These are phyloP conservation scores for Spondyliosoma cantharus DNA, from an alignment of 2,797 vertebrate species.

Conservation along the genomic window DNA sequence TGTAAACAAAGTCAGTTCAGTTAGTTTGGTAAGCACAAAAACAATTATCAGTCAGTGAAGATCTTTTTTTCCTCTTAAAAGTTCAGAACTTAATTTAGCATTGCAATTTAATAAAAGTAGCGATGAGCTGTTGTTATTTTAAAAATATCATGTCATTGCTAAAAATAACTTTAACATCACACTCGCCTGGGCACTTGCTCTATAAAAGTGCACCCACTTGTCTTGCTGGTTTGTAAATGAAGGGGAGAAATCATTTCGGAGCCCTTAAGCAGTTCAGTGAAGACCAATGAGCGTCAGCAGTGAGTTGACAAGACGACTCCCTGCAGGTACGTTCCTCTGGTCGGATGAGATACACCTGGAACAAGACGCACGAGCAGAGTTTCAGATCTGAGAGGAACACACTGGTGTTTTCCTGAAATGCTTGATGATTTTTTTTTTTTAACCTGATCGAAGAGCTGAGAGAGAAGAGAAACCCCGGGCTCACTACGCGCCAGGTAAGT, in stretches of 20 bases:
- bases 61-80: background rate
- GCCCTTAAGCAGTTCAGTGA: background rate
- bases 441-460: background rate
- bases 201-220: background rate
- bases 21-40: too few species aligned
- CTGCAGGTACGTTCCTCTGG: slow-evolving; percentile 46
- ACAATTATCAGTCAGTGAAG: too few species aligned
- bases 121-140: rapidly evolving
- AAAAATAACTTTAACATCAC: background rate
- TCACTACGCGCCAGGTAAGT: slow-evolving; percentile 65
- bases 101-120: background rate
- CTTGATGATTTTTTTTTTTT: background rate
- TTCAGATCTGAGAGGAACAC: background rate
- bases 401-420: background rate
- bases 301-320: slow-evolving; percentile 67
- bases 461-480: slow-evolving; percentile 58
- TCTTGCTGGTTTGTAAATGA: background rate
- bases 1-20: too few species aligned
- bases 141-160: background rate
- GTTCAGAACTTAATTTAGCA: background rate
- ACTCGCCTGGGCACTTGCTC: background rate
- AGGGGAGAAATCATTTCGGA: slow-evolving; percentile 33
- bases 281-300: slow-evolving; percentile 55
- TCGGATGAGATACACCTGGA: slow-evolving; percentile 68
- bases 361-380: slow-evolving; percentile 37